phyloP scores from a whole-genome alignment of 1,140 invertebrate genomes.

The Achroia grisella region DNA sequence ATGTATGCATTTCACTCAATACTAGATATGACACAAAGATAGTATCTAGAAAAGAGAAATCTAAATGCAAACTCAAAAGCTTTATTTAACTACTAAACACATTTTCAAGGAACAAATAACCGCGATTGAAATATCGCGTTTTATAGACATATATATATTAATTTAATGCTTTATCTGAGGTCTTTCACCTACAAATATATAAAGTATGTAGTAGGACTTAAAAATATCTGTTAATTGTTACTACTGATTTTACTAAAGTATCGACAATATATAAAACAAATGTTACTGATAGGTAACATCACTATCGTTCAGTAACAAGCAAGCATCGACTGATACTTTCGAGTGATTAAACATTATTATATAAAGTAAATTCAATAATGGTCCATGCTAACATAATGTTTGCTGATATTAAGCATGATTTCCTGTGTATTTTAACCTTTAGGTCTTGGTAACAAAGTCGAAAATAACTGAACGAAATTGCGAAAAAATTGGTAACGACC shows the following conservation, averaged over 20 bases:
- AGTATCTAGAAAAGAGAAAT: too few species aligned
- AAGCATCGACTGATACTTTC: slow-evolving; percentile 61
- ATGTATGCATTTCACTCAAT: too few species aligned
- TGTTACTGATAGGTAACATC: slow-evolving; percentile 1
- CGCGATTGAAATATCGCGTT: too few species aligned
- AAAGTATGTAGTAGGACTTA: too few species aligned
- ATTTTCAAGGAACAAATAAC: too few species aligned
- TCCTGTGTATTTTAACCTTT: slow-evolving; percentile 18
- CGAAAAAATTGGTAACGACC: slow-evolving; percentile 17
- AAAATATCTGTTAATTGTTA: too few species aligned
- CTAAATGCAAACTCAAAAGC: too few species aligned
- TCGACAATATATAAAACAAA: slow-evolving; percentile 7
- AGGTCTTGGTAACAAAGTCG: slow-evolving; percentile 11
- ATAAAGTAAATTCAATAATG: slow-evolving; percentile 74
- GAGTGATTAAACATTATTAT: slow-evolving; percentile 71
- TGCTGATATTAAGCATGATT: slow-evolving; percentile 31
- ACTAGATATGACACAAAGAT: too few species aligned
- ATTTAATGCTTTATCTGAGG: too few species aligned
- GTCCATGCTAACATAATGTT: slow-evolving; percentile 55
- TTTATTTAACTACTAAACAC: too few species aligned
- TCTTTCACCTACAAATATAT: too few species aligned
- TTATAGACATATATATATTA: not conserved
- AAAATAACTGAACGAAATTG: slow-evolving; percentile 17
- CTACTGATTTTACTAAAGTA: not conserved
- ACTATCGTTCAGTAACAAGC: slow-evolving; percentile 47